phyloP scores from a whole-genome alignment of 2,797 vertebrate species.

The Channallabes apus region DNA sequence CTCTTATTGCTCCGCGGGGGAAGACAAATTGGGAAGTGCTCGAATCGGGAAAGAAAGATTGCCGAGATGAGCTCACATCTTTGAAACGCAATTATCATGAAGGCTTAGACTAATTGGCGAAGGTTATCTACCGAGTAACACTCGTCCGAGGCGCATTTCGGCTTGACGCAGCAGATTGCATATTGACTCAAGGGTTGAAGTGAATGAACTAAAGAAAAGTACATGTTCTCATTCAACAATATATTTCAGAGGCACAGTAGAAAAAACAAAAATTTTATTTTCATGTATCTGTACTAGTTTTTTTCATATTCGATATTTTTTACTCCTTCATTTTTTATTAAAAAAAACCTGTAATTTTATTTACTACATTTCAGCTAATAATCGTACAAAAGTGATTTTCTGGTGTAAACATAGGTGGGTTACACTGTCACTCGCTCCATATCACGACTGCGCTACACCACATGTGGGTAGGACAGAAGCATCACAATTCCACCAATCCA shows the following conservation, averaged over 20 bases:
- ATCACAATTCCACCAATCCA: too few species aligned
- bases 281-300: too few species aligned
- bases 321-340: too few species aligned
- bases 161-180: conserved; percentile 30
- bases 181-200: conserved; percentile 53
- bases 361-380: too few species aligned
- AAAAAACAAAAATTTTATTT: not conserved
- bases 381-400: too few species aligned
- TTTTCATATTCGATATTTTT: too few species aligned
- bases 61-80: conserved; percentile 45
- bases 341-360: too few species aligned
- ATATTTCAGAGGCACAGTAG: not conserved
- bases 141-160: conserved; percentile 19
- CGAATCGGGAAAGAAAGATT: conserved; percentile 35
- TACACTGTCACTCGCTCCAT: too few species aligned
- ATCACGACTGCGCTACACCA: too few species aligned
- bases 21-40: conserved; percentile 27
- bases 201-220: conserved; percentile 8
- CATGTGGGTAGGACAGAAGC: too few species aligned
- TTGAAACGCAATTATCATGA: conserved; percentile 53
- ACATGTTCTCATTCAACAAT: not conserved
- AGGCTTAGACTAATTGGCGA: conserved; percentile 53
- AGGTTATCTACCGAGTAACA: conserved; percentile 18
- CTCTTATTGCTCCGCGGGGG: conserved; percentile 42
- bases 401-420: too few species aligned